Percentiles rank a stretch among this genome's conserved stretches.
Conservation (phyloP, 1,140 invertebrate species). For the Macrotrachela quadricornifera region DNA sequence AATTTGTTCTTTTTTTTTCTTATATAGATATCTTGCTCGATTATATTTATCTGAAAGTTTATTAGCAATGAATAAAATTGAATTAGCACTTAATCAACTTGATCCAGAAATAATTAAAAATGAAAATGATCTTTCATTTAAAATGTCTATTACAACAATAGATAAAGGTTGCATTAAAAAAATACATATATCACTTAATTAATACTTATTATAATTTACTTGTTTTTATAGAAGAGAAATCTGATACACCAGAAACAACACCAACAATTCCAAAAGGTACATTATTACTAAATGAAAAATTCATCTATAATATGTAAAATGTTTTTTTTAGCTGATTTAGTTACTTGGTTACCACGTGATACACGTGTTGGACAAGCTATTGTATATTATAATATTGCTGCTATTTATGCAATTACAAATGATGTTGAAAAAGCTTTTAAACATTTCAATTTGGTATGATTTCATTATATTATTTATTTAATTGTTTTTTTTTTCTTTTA, state of each 20-base stretch:
- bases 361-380: conserved; percentile 42
- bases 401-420: conserved; percentile 48
- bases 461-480: background rate
- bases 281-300: background rate
- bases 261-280: background rate
- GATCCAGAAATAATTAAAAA: background rate
- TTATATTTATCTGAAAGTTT: conserved; percentile 69
- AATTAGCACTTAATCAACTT: background rate
- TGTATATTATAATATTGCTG: conserved; percentile 55
- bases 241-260: background rate
- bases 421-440: conserved; percentile 50
- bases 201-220: background rate
- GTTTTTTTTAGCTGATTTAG: conserved; percentile 22
- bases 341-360: conserved; percentile 45
- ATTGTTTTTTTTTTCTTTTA: background rate
- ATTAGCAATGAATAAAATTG: conserved; percentile 28
- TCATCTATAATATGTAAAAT: background rate
- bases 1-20: conserved; percentile 9
- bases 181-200: background rate
- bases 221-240: background rate
- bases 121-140: conserved; percentile 13
- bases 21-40: conserved; percentile 51
- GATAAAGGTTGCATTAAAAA: background rate
- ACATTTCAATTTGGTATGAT: conserved; percentile 45
- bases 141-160: background rate